These are phyloP conservation scores for Atherinomorus stipes DNA, from an alignment of 2,113 vertebrate genomes.

Conservation along the genomic window DNA sequence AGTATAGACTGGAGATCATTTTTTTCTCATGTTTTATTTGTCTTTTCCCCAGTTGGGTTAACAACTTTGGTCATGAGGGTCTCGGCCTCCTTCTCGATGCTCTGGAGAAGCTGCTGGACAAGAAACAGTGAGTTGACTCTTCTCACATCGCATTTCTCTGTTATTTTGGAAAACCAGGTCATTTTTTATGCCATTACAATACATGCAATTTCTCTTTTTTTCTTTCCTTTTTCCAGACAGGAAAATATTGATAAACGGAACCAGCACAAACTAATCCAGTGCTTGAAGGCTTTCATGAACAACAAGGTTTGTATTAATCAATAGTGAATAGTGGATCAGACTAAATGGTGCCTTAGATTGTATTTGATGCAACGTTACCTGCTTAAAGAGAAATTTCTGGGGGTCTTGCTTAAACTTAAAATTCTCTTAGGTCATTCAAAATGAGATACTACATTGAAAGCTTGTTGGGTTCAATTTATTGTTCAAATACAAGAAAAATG, in stretches of 20 bases:
- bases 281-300: slow-evolving; percentile 99
- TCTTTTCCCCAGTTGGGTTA: slow-evolving; percentile 90
- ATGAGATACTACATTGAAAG: not conserved
- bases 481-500: not conserved
- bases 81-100: slow-evolving; percentile 93
- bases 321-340: not conserved
- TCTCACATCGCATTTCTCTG: not conserved
- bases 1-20: slow-evolving; percentile 13
- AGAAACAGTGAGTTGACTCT: slow-evolving; percentile 91
- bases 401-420: not conserved
- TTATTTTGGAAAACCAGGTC: not conserved
- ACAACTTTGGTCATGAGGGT: slow-evolving; percentile 98
- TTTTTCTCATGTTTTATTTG: slow-evolving; percentile 23
- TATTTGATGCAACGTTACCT: not conserved
- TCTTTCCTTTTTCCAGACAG: slow-evolving; percentile 83
- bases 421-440: not conserved
- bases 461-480: not conserved
- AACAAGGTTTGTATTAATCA: slow-evolving; percentile 90
- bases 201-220: not conserved
- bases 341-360: not conserved
- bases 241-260: slow-evolving; percentile 96
- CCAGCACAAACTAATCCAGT: slow-evolving; percentile 98
- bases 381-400: not conserved
- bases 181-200: not conserved
- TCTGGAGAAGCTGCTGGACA: slow-evolving; percentile 95